phyloP scores from a whole-genome alignment of 1,140 invertebrate species.

The Drosophila pectinifera region DNA sequence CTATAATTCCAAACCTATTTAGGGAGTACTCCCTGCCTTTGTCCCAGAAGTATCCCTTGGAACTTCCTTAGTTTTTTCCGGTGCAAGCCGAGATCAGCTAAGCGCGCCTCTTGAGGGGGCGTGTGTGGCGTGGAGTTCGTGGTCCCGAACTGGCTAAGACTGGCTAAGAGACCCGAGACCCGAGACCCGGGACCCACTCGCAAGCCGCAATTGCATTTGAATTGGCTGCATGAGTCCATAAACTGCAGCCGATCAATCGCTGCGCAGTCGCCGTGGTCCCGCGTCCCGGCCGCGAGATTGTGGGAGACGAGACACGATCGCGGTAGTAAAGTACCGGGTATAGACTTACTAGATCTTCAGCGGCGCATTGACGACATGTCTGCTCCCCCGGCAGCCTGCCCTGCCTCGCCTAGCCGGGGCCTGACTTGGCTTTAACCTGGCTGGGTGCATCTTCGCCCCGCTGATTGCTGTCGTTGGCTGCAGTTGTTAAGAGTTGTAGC shows the following conservation, averaged over 20 bases:
- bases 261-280: slow-evolving; percentile 30
- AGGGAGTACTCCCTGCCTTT: too few relatives aligned
- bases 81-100: slow-evolving; percentile 12
- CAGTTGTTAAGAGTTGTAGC: slow-evolving; percentile 83
- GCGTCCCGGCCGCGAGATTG: slow-evolving; percentile 35
- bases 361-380: slow-evolving; percentile 78
- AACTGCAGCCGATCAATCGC: slow-evolving; percentile 84
- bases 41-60: not conserved
- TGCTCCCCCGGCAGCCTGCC: slow-evolving; percentile 37
- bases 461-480: slow-evolving; percentile 81
- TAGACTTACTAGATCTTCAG: slow-evolving; percentile 77
- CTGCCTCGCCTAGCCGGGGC: slow-evolving; percentile 8
- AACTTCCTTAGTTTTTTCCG: not conserved
- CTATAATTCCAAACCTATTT: not conserved
- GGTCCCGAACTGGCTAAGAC: slow-evolving; percentile 18
- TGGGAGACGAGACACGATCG: slow-evolving; percentile 77
- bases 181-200: slow-evolving; percentile 31
- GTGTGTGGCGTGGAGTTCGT: slow-evolving; percentile 60
- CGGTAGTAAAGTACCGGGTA: slow-evolving; percentile 81
- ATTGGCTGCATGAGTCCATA: slow-evolving; percentile 84
- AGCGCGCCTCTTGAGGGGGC: slow-evolving; percentile 61
- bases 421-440: slow-evolving; percentile 5
- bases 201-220: slow-evolving; percentile 81
- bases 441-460: slow-evolving; percentile 39
- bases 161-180: slow-evolving; percentile 12